Conservation (phyloP, 2,888 invertebrate genomes). For the Deroplatys truncata region DNA sequence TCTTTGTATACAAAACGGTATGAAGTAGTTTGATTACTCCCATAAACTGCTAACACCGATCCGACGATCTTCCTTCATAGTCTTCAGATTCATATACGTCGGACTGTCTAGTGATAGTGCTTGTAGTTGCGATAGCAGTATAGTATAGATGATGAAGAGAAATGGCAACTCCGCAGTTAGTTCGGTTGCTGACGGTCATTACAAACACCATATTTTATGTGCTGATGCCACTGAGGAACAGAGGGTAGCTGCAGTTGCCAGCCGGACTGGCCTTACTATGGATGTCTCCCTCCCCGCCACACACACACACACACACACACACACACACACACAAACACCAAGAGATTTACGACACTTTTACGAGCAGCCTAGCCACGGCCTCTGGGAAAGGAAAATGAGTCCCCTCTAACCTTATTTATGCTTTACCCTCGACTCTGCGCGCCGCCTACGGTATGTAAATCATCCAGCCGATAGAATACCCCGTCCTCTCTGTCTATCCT, state of each 20-base stretch:
- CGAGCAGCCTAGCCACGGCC: constrained; percentile 26
- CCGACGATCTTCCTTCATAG: neutral
- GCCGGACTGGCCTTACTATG: neutral
- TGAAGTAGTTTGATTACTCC: no score
- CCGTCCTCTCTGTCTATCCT: neutral
- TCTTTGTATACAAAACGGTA: no score
- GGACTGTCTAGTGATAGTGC: neutral
- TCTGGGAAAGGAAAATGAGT: constrained; percentile 28
- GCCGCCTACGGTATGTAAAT: constrained; percentile 27
- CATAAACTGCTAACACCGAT: neutral
- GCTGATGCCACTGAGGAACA: constrained; percentile 22
- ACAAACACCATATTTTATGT: constrained; percentile 25
- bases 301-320: no score
- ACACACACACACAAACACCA: neutral
- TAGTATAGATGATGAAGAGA: constrained; percentile 3
- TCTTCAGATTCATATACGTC: neutral
- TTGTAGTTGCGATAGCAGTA: neutral
- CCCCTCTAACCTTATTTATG: constrained; percentile 31
- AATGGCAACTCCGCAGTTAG: constrained; percentile 17
- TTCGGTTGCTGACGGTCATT: constrained; percentile 23
- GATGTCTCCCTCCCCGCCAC: neutral
- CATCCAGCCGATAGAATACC: constrained; percentile 8
- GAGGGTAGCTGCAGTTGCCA: neutral
- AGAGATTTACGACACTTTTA: constrained; percentile 30
- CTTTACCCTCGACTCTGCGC: constrained; percentile 20